phyloP scores from a whole-genome alignment of 2,113 vertebrate genomes.

The Heterocephalus glaber region DNA sequence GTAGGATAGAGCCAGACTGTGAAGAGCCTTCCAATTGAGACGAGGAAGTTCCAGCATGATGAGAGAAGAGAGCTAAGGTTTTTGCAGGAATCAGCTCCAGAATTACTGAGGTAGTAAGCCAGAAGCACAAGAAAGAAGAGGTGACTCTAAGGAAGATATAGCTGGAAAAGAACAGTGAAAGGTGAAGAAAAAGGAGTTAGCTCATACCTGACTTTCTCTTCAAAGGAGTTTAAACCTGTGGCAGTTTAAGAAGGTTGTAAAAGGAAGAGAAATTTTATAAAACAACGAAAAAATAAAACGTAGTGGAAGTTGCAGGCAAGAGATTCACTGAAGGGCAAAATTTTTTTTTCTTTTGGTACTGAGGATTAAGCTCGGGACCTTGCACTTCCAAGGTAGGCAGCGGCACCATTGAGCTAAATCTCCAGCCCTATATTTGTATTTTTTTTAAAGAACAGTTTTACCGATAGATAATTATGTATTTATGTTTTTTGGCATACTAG shows the following conservation, averaged over 20 bases:
- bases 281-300: neutral
- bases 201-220: conserved; percentile 46
- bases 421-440: neutral
- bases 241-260: conserved; percentile 50
- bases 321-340: neutral
- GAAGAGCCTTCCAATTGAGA: neutral
- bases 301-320: neutral
- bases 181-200: neutral
- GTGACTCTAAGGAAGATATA: neutral
- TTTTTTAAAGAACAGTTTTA: conserved; percentile 23
- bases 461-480: conserved; percentile 60
- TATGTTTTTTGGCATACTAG: conserved; percentile 41
- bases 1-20: neutral
- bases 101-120: neutral
- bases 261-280: neutral
- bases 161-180: conserved; percentile 31
- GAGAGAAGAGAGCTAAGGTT: conserved; percentile 31
- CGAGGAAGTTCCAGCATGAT: neutral
- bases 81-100: neutral
- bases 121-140: conserved; percentile 55
- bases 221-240: conserved; percentile 23
- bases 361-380: too few relatives aligned
- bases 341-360: neutral
- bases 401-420: too few relatives aligned
- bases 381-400: too few relatives aligned